Conservation (phyloP, 2,797 vertebrate genomes). For the Cossypha polioptera region DNA sequence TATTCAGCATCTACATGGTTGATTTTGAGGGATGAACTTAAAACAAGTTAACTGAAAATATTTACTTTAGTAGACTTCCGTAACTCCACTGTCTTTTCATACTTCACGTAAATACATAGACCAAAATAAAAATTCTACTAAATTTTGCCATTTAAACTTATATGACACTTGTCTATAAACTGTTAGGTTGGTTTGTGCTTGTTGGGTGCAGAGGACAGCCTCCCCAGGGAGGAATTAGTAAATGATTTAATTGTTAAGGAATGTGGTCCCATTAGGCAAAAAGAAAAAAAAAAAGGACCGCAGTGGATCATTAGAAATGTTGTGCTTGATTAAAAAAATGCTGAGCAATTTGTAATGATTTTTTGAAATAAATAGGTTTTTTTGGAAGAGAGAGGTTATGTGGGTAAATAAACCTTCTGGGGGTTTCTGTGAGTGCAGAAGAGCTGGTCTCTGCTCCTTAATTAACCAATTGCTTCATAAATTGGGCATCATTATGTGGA, state of each 20-base stretch:
- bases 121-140: background rate
- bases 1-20: background rate
- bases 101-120: background rate
- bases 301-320: background rate
- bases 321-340: background rate
- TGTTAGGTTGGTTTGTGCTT: background rate
- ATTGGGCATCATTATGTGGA: background rate
- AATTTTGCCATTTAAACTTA: background rate
- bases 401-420: background rate
- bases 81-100: background rate
- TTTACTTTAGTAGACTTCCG: background rate
- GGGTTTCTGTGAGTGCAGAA: background rate
- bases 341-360: background rate
- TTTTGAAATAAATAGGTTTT: background rate
- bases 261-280: constrained; percentile 40
- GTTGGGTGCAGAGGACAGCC: constrained; percentile 4
- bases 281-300: background rate
- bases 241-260: constrained; percentile 61
- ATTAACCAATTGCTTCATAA: background rate
- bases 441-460: accelerated
- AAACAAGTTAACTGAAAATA: constrained; percentile 8
- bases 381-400: background rate
- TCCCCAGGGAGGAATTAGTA: background rate
- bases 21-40: background rate
- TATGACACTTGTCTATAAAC: background rate